Base-by-base conservation (phyloP, 2,888 invertebrate genomes). In the Achlya flavicornis region DNA sequence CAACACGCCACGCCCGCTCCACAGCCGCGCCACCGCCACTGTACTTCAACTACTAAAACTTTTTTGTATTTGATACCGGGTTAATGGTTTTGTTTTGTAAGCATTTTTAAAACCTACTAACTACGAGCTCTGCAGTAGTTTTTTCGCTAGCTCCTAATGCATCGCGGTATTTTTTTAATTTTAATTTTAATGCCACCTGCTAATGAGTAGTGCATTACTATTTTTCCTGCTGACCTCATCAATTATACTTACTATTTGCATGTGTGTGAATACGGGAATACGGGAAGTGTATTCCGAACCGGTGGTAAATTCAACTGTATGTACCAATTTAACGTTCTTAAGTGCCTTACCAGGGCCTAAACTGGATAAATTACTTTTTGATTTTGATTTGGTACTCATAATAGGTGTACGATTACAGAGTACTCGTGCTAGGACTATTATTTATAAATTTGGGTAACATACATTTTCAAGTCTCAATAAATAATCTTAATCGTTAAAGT, bases 1-100 rank as follows among this genome's bases (percentile, higher is more conserved):
- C 64, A 61, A 53, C 66, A 66, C 66, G 66, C 64, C 38, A 66
- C 35, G 57, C 35, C 10, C 26, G 53, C 16, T 10, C 4, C 57
- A 16, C 41, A 33, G 33, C 48, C 14, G 61, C 33, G 61, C 41
- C n/a, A 63, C 64, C 62, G 41, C 16, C 48, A 19, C 53, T 53
- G 53, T 26, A 26, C 26, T 26, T 26, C 19, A 53, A 19, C 53
- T 10, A 53, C 19, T 58, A 53, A 57, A 59, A 64, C 59, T 64
- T 64, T n/a, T 62, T 65, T 19, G 62, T 60, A 53, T 53, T 60
- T 57, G 57, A 57, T 65, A 53, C 19, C 19, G 16, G 16, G 3
- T 19, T 16, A 53, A 19, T 10, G n/a, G 8, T 19, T 53, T 53
- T 16, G 48, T 48, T 48, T 48, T 48, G 48, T 16, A 0, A 53